A percentile compares a stretch with the other conserved stretches of the same genome.
These are phyloP conservation scores for Onthophagus taurus DNA, from an alignment of 1,140 invertebrate genomes.

Conservation along the genomic window DNA sequence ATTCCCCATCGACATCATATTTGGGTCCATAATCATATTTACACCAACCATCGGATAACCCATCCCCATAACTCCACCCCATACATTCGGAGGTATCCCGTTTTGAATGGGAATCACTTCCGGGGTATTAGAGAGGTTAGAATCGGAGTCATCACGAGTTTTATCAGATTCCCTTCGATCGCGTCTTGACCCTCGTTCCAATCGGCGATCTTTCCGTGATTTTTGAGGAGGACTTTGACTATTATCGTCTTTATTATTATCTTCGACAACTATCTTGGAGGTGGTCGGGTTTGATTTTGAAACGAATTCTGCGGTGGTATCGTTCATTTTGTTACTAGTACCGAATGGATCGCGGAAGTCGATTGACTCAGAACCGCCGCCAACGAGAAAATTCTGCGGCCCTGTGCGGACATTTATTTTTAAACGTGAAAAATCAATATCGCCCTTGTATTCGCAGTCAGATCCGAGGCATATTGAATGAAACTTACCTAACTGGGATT, in stretches of 20 bases:
- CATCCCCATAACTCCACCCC: conserved; percentile 38
- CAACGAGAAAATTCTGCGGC: conserved; percentile 3
- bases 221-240: conserved; percentile 40
- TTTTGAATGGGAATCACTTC: conserved; percentile 26
- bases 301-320: conserved; percentile 56
- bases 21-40: conserved; percentile 48
- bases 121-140: conserved; percentile 31
- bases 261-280: conserved; percentile 33
- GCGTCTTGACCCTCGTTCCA: conserved; percentile 32
- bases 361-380: conserved; percentile 13
- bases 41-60: conserved; percentile 47
- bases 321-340: conserved; percentile 58
- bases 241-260: conserved; percentile 37
- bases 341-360: conserved; percentile 28
- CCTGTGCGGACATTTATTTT: too few species aligned
- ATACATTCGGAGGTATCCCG: conserved; percentile 31
- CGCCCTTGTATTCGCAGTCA: too few species aligned
- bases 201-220: conserved; percentile 31
- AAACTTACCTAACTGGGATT: too few species aligned
- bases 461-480: too few species aligned
- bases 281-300: conserved; percentile 55
- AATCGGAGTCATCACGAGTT: conserved; percentile 32
- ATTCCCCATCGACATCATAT: conserved; percentile 44
- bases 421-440: too few species aligned
- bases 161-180: conserved; percentile 35